Conservation (phyloP, 2,113 vertebrate species). For the Platichthys stellatus region DNA sequence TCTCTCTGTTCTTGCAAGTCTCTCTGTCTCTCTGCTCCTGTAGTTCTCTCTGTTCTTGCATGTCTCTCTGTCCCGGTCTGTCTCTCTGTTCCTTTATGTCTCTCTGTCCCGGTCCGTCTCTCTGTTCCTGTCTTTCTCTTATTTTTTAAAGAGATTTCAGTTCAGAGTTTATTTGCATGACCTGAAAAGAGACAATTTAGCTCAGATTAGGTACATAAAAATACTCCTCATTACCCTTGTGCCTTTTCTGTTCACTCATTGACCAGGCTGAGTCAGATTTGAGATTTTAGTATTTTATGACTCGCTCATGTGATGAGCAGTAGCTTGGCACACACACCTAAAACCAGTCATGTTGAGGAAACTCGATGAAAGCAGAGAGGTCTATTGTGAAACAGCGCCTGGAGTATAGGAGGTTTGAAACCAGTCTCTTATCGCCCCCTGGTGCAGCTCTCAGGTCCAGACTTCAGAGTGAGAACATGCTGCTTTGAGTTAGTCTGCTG, state of each 20-base stretch:
- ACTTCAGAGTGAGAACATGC: constrained; percentile 21
- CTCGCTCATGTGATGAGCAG: constrained; percentile 47
- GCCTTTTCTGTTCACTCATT: constrained; percentile 6
- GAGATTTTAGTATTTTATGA: constrained; percentile 35
- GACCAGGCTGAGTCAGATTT: constrained; percentile 38
- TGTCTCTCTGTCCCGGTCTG: constrained; percentile 16
- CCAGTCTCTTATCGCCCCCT: constrained; percentile 79
- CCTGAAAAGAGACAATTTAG: neutral
- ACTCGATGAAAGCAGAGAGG: constrained; percentile 6
- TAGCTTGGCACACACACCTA: constrained; percentile 36
- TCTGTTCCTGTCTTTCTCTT: constrained; percentile 15
- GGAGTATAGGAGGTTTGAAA: constrained; percentile 18
- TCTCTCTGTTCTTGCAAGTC: too few species aligned
- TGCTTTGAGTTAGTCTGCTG: constrained; percentile 69
- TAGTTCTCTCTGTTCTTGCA: neutral
- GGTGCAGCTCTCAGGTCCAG: constrained; percentile 49
- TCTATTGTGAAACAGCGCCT: constrained; percentile 8
- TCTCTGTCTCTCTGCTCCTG: too few species aligned
- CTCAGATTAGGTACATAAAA: neutral
- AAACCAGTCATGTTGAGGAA: constrained; percentile 33
- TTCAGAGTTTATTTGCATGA: neutral
- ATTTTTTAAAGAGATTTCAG: neutral
- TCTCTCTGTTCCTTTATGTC: constrained; percentile 5
- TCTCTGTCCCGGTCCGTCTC: too few species aligned
- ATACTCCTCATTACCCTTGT: neutral